Percentiles rank a stretch among this genome's conserved stretches.
Evolutionary conservation across 2,797 vertebrate species (phyloP).

Genomic region (Phaenicophaeus curvirostris): DNA sequence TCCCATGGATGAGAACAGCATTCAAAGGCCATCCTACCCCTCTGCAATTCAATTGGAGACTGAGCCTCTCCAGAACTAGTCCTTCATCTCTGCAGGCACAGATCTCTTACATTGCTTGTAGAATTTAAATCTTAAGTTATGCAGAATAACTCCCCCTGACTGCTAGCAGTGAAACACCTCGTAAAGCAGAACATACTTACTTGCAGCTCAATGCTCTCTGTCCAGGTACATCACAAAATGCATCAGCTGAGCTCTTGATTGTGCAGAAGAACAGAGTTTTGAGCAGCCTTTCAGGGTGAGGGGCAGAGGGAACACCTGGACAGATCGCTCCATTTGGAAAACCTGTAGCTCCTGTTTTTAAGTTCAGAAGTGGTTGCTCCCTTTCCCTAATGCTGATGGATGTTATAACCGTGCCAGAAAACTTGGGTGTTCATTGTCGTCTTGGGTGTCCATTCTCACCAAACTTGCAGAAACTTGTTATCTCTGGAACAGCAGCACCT

Average conservation of each 20-base stretch:
- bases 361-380: neutral
- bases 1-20: neutral
- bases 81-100: neutral
- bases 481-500: neutral
- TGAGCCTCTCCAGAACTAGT: neutral
- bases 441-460: neutral
- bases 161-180: neutral
- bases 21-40: rapidly evolving
- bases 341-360: neutral
- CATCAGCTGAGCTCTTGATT: neutral
- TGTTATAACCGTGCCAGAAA: neutral
- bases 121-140: neutral
- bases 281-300: neutral
- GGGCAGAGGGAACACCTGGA: neutral
- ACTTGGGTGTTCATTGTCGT: neutral
- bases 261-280: neutral
- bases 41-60: neutral
- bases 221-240: neutral
- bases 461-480: neutral
- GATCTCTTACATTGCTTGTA: rapidly evolving
- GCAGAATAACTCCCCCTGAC: neutral
- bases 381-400: neutral
- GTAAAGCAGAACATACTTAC: neutral
- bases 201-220: neutral
- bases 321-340: rapidly evolving